Evolutionary conservation across 2,113 vertebrate species (phyloP).

Genomic region (Tragelaphus buxtoni): DNA sequence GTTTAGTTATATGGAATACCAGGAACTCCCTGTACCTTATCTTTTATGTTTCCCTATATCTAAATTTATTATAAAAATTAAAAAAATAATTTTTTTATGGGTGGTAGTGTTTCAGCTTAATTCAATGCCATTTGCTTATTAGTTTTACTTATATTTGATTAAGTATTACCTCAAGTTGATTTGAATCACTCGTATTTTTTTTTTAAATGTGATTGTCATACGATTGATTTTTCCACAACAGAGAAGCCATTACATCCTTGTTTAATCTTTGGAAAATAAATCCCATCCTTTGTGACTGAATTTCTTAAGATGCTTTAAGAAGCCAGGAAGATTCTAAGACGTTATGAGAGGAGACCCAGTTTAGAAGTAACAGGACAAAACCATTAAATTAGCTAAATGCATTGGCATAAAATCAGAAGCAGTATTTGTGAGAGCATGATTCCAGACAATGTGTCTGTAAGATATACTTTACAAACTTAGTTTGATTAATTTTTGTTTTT

Average conservation of each 20-base stretch:
- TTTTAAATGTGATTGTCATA: not conserved
- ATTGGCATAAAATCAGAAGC: slow-evolving; percentile 36
- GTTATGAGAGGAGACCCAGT: slow-evolving; percentile 13
- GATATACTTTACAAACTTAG: slow-evolving; percentile 54
- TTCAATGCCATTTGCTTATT: not conserved
- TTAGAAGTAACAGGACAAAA: slow-evolving; percentile 24
- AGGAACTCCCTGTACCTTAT: not conserved
- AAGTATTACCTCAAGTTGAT: not conserved
- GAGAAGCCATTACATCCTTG: slow-evolving; percentile 10
- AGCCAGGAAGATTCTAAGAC: not conserved
- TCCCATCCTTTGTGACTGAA: not conserved
- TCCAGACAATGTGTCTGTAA: slow-evolving; percentile 64
- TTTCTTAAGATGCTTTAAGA: slow-evolving; percentile 37
- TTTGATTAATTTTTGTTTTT: slow-evolving; percentile 71
- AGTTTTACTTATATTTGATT: not conserved
- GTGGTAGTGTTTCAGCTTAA: not conserved
- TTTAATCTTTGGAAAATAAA: slow-evolving; percentile 23
- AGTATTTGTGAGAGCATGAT: slow-evolving; percentile 1
- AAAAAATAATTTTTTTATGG: not conserved
- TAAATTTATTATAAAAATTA: not conserved
- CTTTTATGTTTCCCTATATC: not conserved
- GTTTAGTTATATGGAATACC: not conserved
- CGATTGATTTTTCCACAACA: not conserved
- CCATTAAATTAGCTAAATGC: slow-evolving; percentile 37
- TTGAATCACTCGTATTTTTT: not conserved